These are phyloP conservation scores for Tragelaphus scriptus DNA, from an alignment of 2,113 vertebrate genomes.

Conservation along the genomic window DNA sequence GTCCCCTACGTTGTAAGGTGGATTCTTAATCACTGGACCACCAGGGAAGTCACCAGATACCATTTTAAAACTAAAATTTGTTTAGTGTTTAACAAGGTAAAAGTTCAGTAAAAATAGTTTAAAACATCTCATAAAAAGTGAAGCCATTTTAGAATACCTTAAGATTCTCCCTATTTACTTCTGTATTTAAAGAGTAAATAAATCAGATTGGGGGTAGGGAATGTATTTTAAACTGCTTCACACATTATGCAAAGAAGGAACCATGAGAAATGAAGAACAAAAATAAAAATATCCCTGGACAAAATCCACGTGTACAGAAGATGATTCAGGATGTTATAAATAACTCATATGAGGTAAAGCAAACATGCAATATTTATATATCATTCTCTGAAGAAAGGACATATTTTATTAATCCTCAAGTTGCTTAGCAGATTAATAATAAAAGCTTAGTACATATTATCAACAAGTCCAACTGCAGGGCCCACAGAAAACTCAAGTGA, in stretches of 20 bases:
- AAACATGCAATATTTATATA: constrained; percentile 38
- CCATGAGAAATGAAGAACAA: constrained; percentile 43
- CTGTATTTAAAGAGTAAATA: constrained; percentile 1
- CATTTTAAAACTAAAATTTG: background rate
- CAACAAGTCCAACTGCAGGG: constrained; percentile 42
- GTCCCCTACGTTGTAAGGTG: background rate
- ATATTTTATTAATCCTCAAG: constrained; percentile 48
- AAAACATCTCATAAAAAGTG: constrained; percentile 19
- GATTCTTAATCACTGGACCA: background rate
- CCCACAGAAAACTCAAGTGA: background rate
- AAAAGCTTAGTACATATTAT: constrained; percentile 2
- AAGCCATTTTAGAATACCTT: constrained; percentile 14
- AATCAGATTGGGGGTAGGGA: background rate
- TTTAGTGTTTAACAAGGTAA: background rate
- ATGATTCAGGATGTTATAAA: constrained; percentile 58
- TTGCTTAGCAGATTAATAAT: constrained; percentile 35
- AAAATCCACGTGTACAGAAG: constrained; percentile 25
- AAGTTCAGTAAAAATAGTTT: constrained; percentile 38
- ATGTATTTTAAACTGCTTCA: constrained; percentile 39
- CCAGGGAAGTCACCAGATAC: background rate
- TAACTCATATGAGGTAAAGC: constrained; percentile 38
- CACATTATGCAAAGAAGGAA: constrained; percentile 42
- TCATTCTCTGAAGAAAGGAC: constrained; percentile 44
- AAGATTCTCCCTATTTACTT: constrained; percentile 21
- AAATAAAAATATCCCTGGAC: constrained; percentile 62